phyloP scores from a whole-genome alignment of 1,140 invertebrate species.

The Coenobita brevimanus region DNA sequence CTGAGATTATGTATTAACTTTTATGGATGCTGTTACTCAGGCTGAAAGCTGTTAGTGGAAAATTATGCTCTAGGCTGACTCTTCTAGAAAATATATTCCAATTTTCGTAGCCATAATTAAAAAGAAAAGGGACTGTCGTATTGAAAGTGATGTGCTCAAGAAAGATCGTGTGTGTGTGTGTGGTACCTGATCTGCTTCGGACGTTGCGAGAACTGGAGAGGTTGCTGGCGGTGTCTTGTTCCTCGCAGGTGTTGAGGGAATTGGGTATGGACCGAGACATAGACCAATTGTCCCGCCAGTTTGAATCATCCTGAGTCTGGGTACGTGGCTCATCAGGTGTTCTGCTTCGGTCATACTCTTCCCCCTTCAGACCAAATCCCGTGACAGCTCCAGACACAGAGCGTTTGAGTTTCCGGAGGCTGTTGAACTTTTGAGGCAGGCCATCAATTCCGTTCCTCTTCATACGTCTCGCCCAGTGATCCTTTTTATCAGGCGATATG shows the following conservation, averaged over 20 bases:
- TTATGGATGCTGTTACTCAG: no score
- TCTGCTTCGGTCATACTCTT: constrained; percentile 38
- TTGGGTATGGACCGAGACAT: constrained; percentile 85
- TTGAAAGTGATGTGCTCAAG: no score
- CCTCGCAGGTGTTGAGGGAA: constrained; percentile 80
- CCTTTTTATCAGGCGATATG: constrained; percentile 50
- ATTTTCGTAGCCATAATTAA: no score
- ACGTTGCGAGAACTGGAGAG: constrained; percentile 34
- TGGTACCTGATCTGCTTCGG: constrained; percentile 46
- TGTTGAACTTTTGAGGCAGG: constrained; percentile 58
- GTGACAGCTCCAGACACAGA: constrained; percentile 82
- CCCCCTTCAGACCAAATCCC: constrained; percentile 59
- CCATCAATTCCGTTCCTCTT: constrained; percentile 39
- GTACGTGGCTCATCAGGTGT: constrained; percentile 37
- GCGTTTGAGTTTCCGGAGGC: constrained; percentile 74
- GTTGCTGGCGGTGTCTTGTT: constrained; percentile 56
- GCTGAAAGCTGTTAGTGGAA: no score
- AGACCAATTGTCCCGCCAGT: constrained; percentile 75
- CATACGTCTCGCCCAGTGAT: constrained; percentile 49
- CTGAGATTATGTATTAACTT: no score
- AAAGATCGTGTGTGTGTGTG: no score
- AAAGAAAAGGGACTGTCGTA: no score
- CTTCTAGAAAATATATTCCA: no score
- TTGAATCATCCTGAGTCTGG: constrained; percentile 40
- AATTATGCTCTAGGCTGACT: no score